phyloP scores from a whole-genome alignment of 2,888 invertebrate species.

The Agrotis segetum region DNA sequence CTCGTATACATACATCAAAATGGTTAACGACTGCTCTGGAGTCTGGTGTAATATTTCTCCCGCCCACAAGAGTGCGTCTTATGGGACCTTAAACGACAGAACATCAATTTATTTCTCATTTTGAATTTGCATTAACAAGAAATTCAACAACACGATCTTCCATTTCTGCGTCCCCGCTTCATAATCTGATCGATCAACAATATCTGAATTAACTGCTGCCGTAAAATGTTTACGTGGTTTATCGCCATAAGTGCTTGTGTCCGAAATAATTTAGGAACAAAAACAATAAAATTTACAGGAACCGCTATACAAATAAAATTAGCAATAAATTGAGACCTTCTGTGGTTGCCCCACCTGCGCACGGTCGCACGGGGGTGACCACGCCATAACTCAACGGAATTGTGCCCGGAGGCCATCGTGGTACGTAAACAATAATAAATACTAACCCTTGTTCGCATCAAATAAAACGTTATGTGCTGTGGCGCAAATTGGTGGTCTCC shows the following conservation, averaged over 20 bases:
- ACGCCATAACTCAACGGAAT: constrained; percentile 86
- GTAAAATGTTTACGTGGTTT: constrained; percentile 52
- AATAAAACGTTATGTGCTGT: constrained; percentile 78
- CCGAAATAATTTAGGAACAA: constrained; percentile 59
- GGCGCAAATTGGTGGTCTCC: constrained; percentile 70
- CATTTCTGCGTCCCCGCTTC: constrained; percentile 12
- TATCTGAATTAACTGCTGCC: constrained; percentile 45
- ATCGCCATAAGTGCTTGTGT: constrained; percentile 44
- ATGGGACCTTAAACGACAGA: constrained; percentile 45
- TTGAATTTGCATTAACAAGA: constrained; percentile 38
- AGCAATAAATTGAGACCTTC: constrained; percentile 87
- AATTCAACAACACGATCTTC: constrained; percentile 17
- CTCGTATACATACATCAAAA: constrained; percentile 37
- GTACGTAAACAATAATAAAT: constrained; percentile 82
- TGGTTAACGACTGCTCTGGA: constrained; percentile 52
- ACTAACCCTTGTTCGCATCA: constrained; percentile 77
- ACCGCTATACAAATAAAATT: constrained; percentile 82
- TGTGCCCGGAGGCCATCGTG: constrained; percentile 82
- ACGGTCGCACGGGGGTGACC: constrained; percentile 79
- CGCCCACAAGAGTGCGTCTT: constrained; percentile 54
- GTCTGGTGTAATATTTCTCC: constrained; percentile 49
- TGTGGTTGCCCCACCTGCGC: constrained; percentile 82
- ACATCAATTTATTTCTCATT: constrained; percentile 44
- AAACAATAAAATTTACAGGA: constrained; percentile 78
- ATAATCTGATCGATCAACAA: constrained; percentile 28